Evolutionary conservation across 2,113 vertebrate species (phyloP), one percentile per base, ranked within the genome.

Genomic region (Chrysemys picta): DNA sequence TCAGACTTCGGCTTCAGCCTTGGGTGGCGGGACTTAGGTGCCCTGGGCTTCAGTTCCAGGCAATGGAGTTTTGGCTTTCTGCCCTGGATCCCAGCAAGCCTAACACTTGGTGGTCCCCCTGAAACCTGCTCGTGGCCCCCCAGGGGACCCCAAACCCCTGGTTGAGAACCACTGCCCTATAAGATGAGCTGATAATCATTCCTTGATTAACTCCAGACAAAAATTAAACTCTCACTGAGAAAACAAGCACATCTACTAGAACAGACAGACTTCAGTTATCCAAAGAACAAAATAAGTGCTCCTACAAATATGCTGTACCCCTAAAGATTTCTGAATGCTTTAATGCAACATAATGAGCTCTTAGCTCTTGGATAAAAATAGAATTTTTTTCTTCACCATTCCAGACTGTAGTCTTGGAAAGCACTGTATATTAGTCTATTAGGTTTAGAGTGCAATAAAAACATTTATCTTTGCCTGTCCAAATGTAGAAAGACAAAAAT

Each of bases 401-500:
- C 88, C 86, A 89, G 35, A 3, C 29, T 89, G 29, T 91, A 69
- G 27, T 84, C 89, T 96, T 79, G 91, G 35, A 96, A 84, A 84
- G n/a, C 79, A 52, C 56, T 78, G 49, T 65, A 22, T 87, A 85
- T 47, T 80, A 13, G 50, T 53, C 79, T 79, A 35, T 81, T 50
- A 59, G 82, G 49, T 45, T 76, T 31, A 82, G n/a, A n/a, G 78
- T 47, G 84, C 42, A 86, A 54, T 49, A 59, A 95, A 59, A 89
- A 31, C 24, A 47, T 76, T 89, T 83, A 24, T n/a, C 81, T 59
- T 59, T 90, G 84, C 80, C 86, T 92, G 82, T 90, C 59, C 50
- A 87, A 87, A 94, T 89, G 90, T 91, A 88, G 93, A 88, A 86
- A 95, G 89, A 42, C 56, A 90, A 89, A 79, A 96, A 93, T 93